Percentiles rank a stretch among this genome's conserved stretches.
These are phyloP conservation scores for Yponomeuta plumbellus DNA, from an alignment of 2,888 invertebrate genomes.

Conservation along the genomic window DNA sequence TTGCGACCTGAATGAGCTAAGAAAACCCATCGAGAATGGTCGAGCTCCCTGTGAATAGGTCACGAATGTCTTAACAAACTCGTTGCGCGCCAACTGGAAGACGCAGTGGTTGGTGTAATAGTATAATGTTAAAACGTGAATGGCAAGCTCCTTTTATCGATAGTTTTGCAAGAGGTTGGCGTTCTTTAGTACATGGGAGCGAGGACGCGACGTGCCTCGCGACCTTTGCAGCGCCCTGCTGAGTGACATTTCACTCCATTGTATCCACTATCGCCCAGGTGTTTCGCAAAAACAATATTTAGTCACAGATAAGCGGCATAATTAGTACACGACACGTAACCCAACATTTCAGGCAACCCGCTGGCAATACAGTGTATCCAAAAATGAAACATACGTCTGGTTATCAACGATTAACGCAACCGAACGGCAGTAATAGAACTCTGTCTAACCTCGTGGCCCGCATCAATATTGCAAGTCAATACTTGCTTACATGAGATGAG, in stretches of 20 bases:
- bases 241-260: conserved; percentile 36
- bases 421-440: conserved; percentile 2
- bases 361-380: not conserved
- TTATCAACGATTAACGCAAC: not conserved
- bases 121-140: conserved; percentile 15
- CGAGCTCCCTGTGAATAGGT: not conserved
- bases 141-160: conserved; percentile 20
- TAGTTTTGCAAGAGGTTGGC: conserved; percentile 37
- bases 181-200: conserved; percentile 29
- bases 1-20: not conserved
- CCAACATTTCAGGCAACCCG: conserved; percentile 2
- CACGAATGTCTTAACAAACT: conserved; percentile 12
- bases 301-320: conserved; percentile 2
- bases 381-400: not conserved
- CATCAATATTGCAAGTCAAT: no score
- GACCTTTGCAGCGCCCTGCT: conserved; percentile 36
- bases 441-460: not conserved
- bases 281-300: conserved; percentile 6
- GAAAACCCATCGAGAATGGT: not conserved
- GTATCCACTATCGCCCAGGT: not conserved
- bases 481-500: not conserved
- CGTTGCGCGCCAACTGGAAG: not conserved
- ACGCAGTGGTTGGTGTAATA: conserved; percentile 7
- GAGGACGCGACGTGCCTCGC: conserved; percentile 29
- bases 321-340: conserved; percentile 14